Evolutionary conservation across 2,888 invertebrate species (phyloP), one percentile per base, ranked within the genome.

Genomic region (Opisthograptis luteolata): DNA sequence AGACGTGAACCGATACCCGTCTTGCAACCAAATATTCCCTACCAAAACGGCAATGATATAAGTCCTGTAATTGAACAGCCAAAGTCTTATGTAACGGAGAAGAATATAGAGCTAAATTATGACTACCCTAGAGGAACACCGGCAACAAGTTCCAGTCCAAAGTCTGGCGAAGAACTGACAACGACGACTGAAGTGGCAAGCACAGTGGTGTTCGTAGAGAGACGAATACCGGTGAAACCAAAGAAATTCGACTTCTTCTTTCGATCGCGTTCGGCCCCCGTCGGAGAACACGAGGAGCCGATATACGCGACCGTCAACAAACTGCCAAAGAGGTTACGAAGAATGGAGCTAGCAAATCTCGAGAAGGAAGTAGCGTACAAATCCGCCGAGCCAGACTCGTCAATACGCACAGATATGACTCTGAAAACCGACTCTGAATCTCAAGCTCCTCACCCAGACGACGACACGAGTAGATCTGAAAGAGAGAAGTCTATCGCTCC

Each of bases 291-390:
- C 50, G 91, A 90, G 51, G 91, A 91, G 59, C 91, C 91, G 1
- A 89, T 91, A 48, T 91, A 91, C 56, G 91, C 91, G 0, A 91
- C 91, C 4, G 91, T 91, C 0, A 91, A 91, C 60, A 91, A 91
- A 69, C 64, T 91, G 20, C 91, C 91, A 3, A 91, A 91, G 64
- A 87, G 92, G 58, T 65, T 91, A 47, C 76, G 87, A 30, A 71
- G 86, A 49, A 84, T 91, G 82, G 89, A 91, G 56, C 66, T 91
- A 6, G 90, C 84, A 0, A 89, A 90, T 62, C 69, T 91, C 8
- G 91, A 91, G 50, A 89, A 87, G 51, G 91, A 91, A 70, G 85
- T 91, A 1, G 86, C 86, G 0, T 91, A 91, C 60, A 86, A 80
- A 70, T 66, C 79, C 20, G 84, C 74, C 0, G 88, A 89, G 45